Evolutionary conservation across 1,140 invertebrate genomes (phyloP).

Genomic region (Frieseomelitta varia): DNA sequence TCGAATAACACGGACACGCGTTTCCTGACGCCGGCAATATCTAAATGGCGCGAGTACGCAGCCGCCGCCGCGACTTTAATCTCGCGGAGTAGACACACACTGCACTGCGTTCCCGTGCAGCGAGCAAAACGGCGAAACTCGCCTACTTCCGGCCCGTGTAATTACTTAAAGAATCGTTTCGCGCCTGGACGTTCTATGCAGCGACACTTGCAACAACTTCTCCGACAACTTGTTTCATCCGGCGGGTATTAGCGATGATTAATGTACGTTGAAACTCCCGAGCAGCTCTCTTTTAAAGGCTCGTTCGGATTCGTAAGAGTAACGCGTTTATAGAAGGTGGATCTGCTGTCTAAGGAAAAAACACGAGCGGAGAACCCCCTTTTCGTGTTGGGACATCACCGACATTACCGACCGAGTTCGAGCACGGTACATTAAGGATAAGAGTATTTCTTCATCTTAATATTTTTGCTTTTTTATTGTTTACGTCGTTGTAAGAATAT

Average conservation of each 20-base stretch:
- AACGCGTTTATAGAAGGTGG: background rate
- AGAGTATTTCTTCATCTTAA: background rate
- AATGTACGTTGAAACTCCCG: background rate
- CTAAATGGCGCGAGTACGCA: slow-evolving; percentile 13
- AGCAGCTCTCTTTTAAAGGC: background rate
- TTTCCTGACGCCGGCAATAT: slow-evolving; percentile 33
- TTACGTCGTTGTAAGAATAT: no score
- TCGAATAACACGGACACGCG: slow-evolving; percentile 1
- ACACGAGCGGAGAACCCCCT: background rate
- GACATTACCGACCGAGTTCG: background rate
- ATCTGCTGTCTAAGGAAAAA: background rate
- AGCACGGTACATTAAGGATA: background rate
- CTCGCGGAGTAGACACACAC: slow-evolving; percentile 32
- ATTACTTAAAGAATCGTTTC: slow-evolving; percentile 23
- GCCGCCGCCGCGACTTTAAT: slow-evolving; percentile 23
- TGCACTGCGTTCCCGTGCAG: background rate
- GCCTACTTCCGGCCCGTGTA: background rate
- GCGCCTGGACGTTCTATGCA: background rate
- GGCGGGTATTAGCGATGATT: background rate
- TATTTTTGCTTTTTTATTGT: no score
- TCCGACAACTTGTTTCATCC: background rate
- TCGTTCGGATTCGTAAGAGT: background rate
- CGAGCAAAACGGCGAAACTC: background rate
- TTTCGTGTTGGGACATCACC: background rate
- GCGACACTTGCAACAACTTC: background rate